A percentile compares a stretch with the other conserved stretches of the same genome.
Conservation (phyloP, 1,140 invertebrate species). For the Apocrypta bakeri region DNA sequence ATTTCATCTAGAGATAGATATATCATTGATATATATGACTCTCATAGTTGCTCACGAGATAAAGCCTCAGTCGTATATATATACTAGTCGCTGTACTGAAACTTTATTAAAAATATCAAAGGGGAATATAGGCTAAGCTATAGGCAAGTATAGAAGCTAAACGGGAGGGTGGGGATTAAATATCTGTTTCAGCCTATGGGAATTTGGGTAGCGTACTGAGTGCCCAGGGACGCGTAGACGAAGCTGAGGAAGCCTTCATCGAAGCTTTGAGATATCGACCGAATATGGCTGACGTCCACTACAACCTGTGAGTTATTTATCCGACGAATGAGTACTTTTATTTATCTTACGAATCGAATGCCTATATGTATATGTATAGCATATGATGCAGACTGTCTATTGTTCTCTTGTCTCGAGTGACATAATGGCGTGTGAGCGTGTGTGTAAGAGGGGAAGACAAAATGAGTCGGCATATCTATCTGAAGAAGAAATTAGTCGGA, state of each 20-base stretch:
- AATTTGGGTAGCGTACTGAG: constrained; percentile 95
- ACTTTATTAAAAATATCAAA: no score
- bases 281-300: constrained; percentile 98
- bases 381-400: no score
- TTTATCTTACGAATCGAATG: not conserved
- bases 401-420: no score
- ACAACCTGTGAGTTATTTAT: constrained; percentile 92
- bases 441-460: not conserved
- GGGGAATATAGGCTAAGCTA: no score
- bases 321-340: not conserved
- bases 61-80: no score
- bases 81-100: no score
- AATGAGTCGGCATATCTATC: not conserved
- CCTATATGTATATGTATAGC: no score
- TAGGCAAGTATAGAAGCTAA: no score
- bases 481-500: not conserved
- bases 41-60: no score
- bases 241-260: constrained; percentile 91
- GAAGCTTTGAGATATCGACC: constrained; percentile 89
- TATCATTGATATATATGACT: no score
- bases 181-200: constrained; percentile 85
- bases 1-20: not conserved
- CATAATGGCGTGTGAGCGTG: no score
- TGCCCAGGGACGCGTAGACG: constrained; percentile 85
- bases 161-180: no score